Percentiles rank a stretch among this genome's conserved stretches.
Evolutionary conservation across 2,797 vertebrate species (phyloP).

Genomic region (Simalia tracyae): DNA sequence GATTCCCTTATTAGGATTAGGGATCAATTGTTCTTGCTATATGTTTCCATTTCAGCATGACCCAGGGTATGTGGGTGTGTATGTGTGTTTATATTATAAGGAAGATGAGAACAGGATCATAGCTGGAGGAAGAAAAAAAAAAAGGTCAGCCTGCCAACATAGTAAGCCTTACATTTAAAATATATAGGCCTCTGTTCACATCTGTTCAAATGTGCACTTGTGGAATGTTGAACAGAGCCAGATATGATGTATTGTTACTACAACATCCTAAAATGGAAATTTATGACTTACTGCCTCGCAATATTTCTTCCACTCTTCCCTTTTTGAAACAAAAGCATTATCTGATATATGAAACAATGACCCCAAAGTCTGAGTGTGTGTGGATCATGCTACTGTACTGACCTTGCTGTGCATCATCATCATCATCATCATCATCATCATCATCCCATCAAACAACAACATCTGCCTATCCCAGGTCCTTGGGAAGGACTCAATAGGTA

Average conservation of each 20-base stretch:
- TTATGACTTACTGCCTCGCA: conserved; percentile 49
- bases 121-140: background rate
- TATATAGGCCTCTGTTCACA: conserved; percentile 12
- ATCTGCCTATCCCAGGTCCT: background rate
- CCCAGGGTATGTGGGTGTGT: background rate
- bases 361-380: conserved; percentile 37
- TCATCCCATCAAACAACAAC: background rate
- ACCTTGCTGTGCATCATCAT: conserved; percentile 30
- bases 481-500: background rate
- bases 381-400: background rate
- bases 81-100: background rate
- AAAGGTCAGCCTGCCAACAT: background rate
- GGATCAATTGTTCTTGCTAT: background rate
- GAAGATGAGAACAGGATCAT: background rate
- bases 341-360: conserved; percentile 56
- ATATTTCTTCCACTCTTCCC: conserved; percentile 52
- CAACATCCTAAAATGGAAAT: conserved; percentile 45
- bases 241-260: conserved; percentile 38
- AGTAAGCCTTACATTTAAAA: conserved; percentile 24
- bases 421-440: background rate
- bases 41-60: background rate
- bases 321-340: conserved; percentile 50
- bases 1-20: background rate
- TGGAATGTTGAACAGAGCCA: conserved; percentile 32
- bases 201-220: conserved; percentile 44